Percentiles rank a stretch among this genome's conserved stretches.
Evolutionary conservation across 2,888 invertebrate species (phyloP).

Genomic region (Drosophila testacea): DNA sequence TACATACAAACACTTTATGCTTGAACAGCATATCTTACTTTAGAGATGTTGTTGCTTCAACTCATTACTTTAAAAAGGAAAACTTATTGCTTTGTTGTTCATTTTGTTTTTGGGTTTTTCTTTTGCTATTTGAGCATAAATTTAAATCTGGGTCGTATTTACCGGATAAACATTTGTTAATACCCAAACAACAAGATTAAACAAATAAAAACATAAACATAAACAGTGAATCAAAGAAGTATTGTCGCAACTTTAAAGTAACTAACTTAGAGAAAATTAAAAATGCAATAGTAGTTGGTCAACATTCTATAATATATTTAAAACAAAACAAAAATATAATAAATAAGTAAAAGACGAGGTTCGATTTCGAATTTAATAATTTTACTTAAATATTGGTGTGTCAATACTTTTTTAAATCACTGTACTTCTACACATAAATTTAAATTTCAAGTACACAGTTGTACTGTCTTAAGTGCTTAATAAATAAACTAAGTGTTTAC

Average conservation of each 20-base stretch:
- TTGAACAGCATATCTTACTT: slow-evolving; percentile 43
- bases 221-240: not conserved
- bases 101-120: slow-evolving; percentile 24
- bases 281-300: too few relatives aligned
- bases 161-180: slow-evolving; percentile 63
- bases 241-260: too few relatives aligned
- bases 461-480: too few relatives aligned
- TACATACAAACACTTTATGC: slow-evolving; percentile 39
- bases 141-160: slow-evolving; percentile 55
- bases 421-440: too few relatives aligned
- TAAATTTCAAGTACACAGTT: too few relatives aligned
- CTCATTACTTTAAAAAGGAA: slow-evolving; percentile 36
- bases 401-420: too few relatives aligned
- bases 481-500: too few relatives aligned
- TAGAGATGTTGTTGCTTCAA: slow-evolving; percentile 7
- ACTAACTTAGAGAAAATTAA: not conserved
- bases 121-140: slow-evolving; percentile 35
- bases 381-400: too few relatives aligned
- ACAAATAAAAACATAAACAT: slow-evolving; percentile 17
- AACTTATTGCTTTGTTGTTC: slow-evolving; percentile 34
- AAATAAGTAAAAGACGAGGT: too few relatives aligned
- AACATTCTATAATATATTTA: too few relatives aligned
- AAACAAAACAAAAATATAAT: too few relatives aligned
- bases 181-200: slow-evolving; percentile 31
- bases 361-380: too few relatives aligned